Evolutionary conservation across 2,888 invertebrate genomes (phyloP).

Genomic region (Embidobia sp.): DNA sequence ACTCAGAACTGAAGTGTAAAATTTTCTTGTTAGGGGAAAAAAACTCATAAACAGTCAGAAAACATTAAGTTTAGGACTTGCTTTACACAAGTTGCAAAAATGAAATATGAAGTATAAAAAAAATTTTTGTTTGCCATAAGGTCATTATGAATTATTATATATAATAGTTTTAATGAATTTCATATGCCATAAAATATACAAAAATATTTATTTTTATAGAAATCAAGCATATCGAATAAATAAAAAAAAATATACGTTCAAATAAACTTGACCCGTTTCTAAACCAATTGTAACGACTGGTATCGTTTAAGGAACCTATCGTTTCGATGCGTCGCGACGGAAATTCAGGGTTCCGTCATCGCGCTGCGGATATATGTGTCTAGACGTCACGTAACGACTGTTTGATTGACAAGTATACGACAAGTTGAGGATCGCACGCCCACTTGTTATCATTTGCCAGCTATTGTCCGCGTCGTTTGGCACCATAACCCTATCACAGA

Average conservation of each 20-base stretch:
- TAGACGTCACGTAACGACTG: slow-evolving; percentile 72
- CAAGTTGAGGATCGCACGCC: slow-evolving; percentile 65
- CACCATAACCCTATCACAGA: slow-evolving; percentile 56
- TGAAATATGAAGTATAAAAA: too few species aligned
- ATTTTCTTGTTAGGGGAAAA: too few species aligned
- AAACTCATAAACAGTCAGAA: too few species aligned
- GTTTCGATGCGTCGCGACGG: slow-evolving; percentile 58
- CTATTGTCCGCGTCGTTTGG: slow-evolving; percentile 52
- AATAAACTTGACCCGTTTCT: slow-evolving; percentile 4
- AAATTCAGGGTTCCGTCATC: slow-evolving; percentile 67
- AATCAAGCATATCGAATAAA: not conserved
- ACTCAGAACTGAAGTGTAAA: too few species aligned
- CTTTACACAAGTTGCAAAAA: too few species aligned
- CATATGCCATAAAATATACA: not conserved
- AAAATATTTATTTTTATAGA: not conserved
- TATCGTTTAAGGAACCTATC: slow-evolving; percentile 37
- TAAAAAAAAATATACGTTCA: too few species aligned
- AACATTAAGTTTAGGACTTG: too few species aligned
- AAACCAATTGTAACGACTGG: slow-evolving; percentile 20
- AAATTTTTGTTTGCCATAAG: too few species aligned
- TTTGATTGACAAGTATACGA: slow-evolving; percentile 74
- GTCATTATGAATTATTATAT: too few species aligned
- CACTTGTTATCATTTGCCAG: slow-evolving; percentile 65
- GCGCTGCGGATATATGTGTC: slow-evolving; percentile 69
- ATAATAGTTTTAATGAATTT: too few species aligned